Evolutionary conservation across 2,888 invertebrate genomes (phyloP).

Genomic region (Linyphia triangularis): DNA sequence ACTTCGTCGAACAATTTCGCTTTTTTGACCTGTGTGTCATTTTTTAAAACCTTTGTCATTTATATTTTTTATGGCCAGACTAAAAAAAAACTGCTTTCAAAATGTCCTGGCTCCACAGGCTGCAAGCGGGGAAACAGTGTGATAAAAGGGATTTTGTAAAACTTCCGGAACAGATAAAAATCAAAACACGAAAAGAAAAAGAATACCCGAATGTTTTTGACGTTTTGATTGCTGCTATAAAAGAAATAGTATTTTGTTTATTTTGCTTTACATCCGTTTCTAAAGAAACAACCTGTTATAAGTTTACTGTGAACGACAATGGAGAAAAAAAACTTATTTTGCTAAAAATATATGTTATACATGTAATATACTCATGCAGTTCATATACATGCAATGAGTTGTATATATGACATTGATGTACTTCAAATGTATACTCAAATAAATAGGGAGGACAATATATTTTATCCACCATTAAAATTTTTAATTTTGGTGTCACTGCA

Average conservation of each 20-base stretch:
- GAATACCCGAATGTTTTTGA: background rate
- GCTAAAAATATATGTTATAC: too few relatives aligned
- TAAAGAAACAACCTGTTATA: background rate
- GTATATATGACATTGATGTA: too few relatives aligned
- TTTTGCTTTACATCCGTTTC: background rate
- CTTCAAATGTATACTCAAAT: too few relatives aligned
- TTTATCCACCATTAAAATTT: too few relatives aligned
- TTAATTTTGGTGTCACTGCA: too few relatives aligned
- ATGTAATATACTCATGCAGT: too few relatives aligned
- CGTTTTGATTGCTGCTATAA: background rate
- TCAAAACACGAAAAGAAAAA: background rate
- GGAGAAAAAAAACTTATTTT: too few relatives aligned
- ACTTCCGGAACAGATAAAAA: conserved; percentile 5
- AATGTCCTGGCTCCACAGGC: conserved; percentile 19
- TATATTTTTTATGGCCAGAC: conserved; percentile 20
- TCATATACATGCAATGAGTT: too few relatives aligned
- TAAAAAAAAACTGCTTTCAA: conserved; percentile 22
- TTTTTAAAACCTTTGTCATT: conserved; percentile 52
- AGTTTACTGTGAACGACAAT: too few relatives aligned
- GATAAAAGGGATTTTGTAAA: conserved; percentile 40
- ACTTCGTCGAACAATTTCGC: conserved; percentile 45
- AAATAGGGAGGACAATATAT: too few relatives aligned
- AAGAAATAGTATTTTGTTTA: background rate
- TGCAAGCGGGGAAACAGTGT: conserved; percentile 1
- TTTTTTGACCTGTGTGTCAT: conserved; percentile 51